A percentile compares a stretch with the other conserved stretches of the same genome.
These are phyloP conservation scores for Miichthys miiuy DNA, from an alignment of 2,797 vertebrate genomes.

Conservation along the genomic window DNA sequence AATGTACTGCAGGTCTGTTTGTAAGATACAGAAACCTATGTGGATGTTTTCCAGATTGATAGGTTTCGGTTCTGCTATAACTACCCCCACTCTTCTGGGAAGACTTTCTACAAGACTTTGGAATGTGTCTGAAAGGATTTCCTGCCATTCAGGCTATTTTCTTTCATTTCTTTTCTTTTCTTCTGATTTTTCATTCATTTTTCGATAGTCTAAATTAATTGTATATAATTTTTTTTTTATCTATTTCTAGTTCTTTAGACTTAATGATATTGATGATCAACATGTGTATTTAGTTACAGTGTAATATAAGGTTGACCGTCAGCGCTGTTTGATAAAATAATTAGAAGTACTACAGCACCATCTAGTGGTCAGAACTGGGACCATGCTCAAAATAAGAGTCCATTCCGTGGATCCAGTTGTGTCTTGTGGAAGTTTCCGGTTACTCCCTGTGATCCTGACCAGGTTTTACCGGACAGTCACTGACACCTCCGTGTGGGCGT, in stretches of 20 bases:
- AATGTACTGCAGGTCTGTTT: background rate
- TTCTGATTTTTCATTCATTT: too few relatives aligned
- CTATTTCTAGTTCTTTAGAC: too few relatives aligned
- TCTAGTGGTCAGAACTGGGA: conserved; percentile 12
- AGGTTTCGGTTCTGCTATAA: background rate
- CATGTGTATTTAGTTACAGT: background rate
- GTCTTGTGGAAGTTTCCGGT: background rate
- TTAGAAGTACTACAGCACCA: conserved; percentile 14
- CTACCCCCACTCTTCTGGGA: background rate
- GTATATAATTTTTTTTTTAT: too few relatives aligned
- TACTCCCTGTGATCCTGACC: background rate
- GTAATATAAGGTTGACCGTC: background rate
- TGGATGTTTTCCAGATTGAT: background rate
- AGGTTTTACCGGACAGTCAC: conserved; percentile 17
- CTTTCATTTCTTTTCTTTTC: too few relatives aligned
- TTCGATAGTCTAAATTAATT: too few relatives aligned
- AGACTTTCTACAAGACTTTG: background rate
- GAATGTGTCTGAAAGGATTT: conserved; percentile 14
- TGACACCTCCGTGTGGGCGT: conserved; percentile 61
- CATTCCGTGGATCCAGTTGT: conserved; percentile 17
- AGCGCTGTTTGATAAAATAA: background rate
- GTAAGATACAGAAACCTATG: background rate
- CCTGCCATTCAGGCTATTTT: conserved; percentile 23
- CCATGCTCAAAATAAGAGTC: background rate
- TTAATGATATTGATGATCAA: too few relatives aligned